These are phyloP conservation scores for Eueides isabella DNA, from an alignment of 1,140 invertebrate species.

Conservation along the genomic window DNA sequence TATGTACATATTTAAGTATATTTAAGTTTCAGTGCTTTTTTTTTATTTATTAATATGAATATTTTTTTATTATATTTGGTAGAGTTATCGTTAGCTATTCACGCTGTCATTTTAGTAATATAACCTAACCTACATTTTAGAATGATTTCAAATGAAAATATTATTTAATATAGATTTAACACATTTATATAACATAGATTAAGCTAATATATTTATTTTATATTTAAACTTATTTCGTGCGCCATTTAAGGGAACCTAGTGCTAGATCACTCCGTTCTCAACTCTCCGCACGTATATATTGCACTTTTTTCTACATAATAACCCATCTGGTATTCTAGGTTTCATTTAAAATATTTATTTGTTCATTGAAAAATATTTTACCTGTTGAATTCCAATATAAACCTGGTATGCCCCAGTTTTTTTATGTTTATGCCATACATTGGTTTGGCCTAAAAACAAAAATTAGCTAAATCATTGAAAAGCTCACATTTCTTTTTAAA, in stretches of 20 bases:
- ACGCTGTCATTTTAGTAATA: not conserved
- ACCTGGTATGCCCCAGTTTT: not conserved
- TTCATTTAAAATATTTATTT: too few species aligned
- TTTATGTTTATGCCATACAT: too few species aligned
- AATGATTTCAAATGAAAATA: constrained; percentile 11
- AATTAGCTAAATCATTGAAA: too few species aligned
- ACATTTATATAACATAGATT: not conserved
- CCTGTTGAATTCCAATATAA: not conserved
- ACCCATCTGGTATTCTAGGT: too few species aligned
- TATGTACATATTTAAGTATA: not conserved
- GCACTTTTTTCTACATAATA: not conserved
- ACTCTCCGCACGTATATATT: not conserved
- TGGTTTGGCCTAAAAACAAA: too few species aligned
- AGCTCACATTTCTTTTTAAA: too few species aligned
- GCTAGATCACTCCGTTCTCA: not conserved
- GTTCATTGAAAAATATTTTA: too few species aligned
- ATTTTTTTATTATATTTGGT: not conserved
- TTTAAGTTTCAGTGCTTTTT: constrained; percentile 4
- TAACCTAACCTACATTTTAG: not conserved
- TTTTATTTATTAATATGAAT: constrained; percentile 1
- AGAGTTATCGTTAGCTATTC: not conserved
- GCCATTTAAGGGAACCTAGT: not conserved
- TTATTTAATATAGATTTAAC: not conserved
- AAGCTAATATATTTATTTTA: not conserved
- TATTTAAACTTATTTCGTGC: not conserved